phyloP scores from a whole-genome alignment of 2,113 vertebrate genomes.

The Rallus limicola region DNA sequence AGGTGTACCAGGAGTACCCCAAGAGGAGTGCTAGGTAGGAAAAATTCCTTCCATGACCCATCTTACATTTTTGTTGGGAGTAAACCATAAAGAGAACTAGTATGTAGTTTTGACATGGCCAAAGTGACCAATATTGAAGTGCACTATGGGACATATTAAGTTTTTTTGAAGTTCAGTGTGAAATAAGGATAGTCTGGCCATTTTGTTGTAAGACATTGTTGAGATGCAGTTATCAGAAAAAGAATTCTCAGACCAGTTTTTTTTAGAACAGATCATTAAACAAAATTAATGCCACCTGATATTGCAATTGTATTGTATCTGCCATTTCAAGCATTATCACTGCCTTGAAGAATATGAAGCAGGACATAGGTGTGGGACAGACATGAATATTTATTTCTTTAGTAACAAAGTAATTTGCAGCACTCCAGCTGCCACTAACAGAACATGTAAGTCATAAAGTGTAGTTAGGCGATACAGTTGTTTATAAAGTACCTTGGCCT shows the following conservation, averaged over 20 bases:
- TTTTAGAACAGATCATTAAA: neutral
- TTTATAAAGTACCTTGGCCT: neutral
- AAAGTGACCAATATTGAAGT: neutral
- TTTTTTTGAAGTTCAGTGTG: neutral
- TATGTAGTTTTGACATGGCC: neutral
- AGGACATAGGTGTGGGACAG: neutral
- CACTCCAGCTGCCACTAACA: neutral
- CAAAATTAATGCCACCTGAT: neutral
- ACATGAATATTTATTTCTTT: constrained; percentile 2
- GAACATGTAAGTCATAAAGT: constrained; percentile 29
- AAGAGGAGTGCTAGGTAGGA: neutral
- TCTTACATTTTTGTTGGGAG: neutral
- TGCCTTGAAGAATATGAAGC: neutral
- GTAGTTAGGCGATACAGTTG: constrained; percentile 29
- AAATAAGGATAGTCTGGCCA: neutral
- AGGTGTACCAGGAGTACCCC: neutral
- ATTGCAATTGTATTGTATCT: neutral
- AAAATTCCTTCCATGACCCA: neutral
- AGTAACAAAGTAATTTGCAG: constrained; percentile 11
- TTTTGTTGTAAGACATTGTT: neutral
- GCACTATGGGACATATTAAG: neutral
- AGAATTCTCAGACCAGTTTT: neutral
- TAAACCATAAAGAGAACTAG: neutral
- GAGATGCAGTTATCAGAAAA: neutral
- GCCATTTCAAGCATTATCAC: neutral